Evolutionary conservation across 2,113 vertebrate genomes (phyloP), one percentile per base, ranked within the genome.

Genomic region (Salvelinus fontinalis): DNA sequence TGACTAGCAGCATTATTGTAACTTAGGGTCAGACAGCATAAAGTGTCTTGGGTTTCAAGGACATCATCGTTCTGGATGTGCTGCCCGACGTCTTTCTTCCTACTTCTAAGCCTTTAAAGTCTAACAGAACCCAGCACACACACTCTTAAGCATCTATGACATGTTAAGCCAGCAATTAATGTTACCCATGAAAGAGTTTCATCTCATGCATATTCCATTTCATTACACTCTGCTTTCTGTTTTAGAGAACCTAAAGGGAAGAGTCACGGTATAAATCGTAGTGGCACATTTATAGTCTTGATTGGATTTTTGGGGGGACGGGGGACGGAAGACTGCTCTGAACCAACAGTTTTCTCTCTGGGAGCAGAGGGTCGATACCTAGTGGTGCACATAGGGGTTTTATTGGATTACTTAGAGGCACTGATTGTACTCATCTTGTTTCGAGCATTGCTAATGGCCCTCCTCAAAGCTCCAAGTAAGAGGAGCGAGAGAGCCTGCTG

Each of bases 401-500:
- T 14, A 13, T 5, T 14, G 65, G 27, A 14, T 27, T 2, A 27
- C 11, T 31, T 31, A 44, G 9, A 67, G 65, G 27, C 65, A 13
- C 24, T 16, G 11, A 31, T 31, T 27, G 27, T 14, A 26, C 24
- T 65, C 62, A 27, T 26, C 4, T 65, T 26, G 22, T 12, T 22
- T 24, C 2, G 11, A 65, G 62, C 24, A 22, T 22, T 65, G 11
- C 3, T 27, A 13, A 65, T 12, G 62, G 22, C 62, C 9, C 13
- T 26, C 26, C 62, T 65, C 18, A 65, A 13, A 65, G 39, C 9
- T 13, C 62, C 14, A 27, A 71, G 66, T 14, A 73, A 77, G 67
- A 34, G 34, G 54, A 11, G 49, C 73, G 70, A 70, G 66, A 75
- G 39, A 54, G 60, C 13, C 26, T 72, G 75, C 65, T 67, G 71